phyloP scores from a whole-genome alignment of 1,140 invertebrate genomes.

The Palaemon carinicauda region DNA sequence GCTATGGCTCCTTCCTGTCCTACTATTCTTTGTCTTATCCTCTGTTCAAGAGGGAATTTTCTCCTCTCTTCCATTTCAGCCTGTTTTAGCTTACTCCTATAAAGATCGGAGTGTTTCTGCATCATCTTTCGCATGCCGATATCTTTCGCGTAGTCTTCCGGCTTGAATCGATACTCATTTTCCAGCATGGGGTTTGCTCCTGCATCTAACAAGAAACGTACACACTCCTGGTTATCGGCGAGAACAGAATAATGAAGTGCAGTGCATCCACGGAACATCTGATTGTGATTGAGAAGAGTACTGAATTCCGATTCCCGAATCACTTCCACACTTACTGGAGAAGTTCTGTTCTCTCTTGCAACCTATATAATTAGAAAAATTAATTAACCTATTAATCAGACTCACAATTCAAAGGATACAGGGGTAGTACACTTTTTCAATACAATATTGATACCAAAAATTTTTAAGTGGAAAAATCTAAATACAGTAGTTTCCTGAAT shows the following conservation, averaged over 20 bases:
- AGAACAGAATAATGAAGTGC: slow-evolving; percentile 90
- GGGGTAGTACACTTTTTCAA: too few relatives aligned
- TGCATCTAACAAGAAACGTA: slow-evolving; percentile 65
- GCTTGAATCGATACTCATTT: slow-evolving; percentile 80
- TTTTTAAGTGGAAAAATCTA: too few relatives aligned
- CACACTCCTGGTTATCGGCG: slow-evolving; percentile 73
- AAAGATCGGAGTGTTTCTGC: slow-evolving; percentile 65
- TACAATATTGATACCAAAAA: too few relatives aligned
- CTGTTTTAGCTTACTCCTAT: slow-evolving; percentile 68
- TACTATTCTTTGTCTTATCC: slow-evolving; percentile 84
- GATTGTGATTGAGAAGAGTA: slow-evolving; percentile 76
- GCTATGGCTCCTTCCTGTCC: slow-evolving; percentile 90
- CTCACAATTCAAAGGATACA: too few relatives aligned
- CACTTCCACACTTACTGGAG: slow-evolving; percentile 69
- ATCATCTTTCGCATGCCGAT: slow-evolving; percentile 69
- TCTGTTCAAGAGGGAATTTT: slow-evolving; percentile 86
- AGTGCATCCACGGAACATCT: slow-evolving; percentile 85
- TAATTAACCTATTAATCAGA: too few relatives aligned
- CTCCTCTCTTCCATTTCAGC: slow-evolving; percentile 82
- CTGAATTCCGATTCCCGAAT: slow-evolving; percentile 83
- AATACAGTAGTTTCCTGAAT: too few relatives aligned
- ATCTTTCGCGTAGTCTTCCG: slow-evolving; percentile 79
- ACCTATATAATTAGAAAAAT: slow-evolving; percentile 15
- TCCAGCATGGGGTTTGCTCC: slow-evolving; percentile 68
- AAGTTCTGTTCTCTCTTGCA: slow-evolving; percentile 56